phyloP scores from a whole-genome alignment of 2,113 vertebrate species.

The Castor canadensis region DNA sequence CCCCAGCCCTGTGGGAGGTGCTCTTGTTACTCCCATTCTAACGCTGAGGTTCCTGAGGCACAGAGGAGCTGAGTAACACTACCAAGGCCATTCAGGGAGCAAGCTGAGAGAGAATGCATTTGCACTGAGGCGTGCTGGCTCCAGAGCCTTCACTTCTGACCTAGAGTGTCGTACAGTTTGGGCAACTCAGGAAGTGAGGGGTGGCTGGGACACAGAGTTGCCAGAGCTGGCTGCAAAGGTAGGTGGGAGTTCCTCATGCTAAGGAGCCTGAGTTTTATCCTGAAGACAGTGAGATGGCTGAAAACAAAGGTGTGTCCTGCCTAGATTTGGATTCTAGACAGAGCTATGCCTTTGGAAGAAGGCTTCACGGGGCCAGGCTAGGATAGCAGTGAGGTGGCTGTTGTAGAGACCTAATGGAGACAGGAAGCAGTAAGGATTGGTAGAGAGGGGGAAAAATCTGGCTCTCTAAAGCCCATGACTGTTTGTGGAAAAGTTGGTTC shows the following conservation, averaged over 20 bases:
- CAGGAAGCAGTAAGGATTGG: too few species aligned
- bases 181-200: neutral
- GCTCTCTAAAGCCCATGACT: neutral
- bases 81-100: neutral
- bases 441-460: neutral
- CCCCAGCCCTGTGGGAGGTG: neutral
- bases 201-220: too few species aligned
- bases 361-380: neutral
- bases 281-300: neutral
- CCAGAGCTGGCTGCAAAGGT: neutral
- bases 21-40: neutral
- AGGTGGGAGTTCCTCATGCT: neutral
- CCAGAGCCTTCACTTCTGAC: neutral
- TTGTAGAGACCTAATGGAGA: too few species aligned
- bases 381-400: neutral
- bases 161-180: neutral
- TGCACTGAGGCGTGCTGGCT: neutral
- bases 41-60: neutral
- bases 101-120: neutral
- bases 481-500: neutral
- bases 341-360: neutral
- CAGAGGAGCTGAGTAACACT: too few species aligned
- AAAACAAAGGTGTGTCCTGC: neutral
- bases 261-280: neutral
- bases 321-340: neutral